These are phyloP conservation scores for Montipora capricornis DNA, from an alignment of 64 coral and sea anemone genomes.

Conservation along the genomic window DNA sequence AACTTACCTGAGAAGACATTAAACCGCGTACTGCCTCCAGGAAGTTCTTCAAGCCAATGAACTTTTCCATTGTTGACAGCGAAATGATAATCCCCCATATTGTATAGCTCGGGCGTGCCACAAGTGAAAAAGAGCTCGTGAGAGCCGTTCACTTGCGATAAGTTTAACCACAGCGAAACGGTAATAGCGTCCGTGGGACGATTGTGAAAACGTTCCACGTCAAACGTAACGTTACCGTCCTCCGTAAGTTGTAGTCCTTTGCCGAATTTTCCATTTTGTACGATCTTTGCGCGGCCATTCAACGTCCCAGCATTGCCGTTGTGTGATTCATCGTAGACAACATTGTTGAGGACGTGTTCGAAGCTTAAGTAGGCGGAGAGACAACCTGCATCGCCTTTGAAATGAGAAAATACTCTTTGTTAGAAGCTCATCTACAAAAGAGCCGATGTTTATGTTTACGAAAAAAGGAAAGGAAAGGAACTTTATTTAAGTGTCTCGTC, in stretches of 20 bases:
- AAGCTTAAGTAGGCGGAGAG: slow-evolving; percentile 90
- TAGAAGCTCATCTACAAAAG: no score
- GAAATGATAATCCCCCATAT: slow-evolving; percentile 88
- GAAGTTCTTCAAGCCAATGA: slow-evolving; percentile 63
- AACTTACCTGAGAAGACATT: slow-evolving; percentile 81
- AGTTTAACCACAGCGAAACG: slow-evolving; percentile 85
- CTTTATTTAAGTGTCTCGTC: no score
- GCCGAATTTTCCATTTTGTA: slow-evolving; percentile 79
- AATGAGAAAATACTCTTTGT: neutral
- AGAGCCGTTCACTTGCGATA: slow-evolving; percentile 70
- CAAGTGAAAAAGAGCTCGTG: slow-evolving; percentile 95
- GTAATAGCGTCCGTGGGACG: slow-evolving; percentile 91
- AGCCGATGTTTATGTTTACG: no score
- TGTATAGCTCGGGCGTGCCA: slow-evolving; percentile 64
- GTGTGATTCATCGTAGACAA: slow-evolving; percentile 85
- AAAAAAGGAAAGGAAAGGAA: no score
- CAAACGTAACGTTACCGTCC: slow-evolving; percentile 87
- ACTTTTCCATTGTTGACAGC: slow-evolving; percentile 75
- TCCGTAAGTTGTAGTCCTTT: slow-evolving; percentile 72
- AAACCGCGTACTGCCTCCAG: slow-evolving; percentile 49
- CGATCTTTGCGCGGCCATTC: slow-evolving; percentile 68
- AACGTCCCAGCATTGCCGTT: slow-evolving; percentile 89
- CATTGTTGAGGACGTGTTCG: slow-evolving; percentile 70
- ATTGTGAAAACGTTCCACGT: slow-evolving; percentile 82
- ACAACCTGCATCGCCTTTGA: slow-evolving; percentile 91